Evolutionary conservation across 92 coral and sea anemone species (phyloP), one percentile per base, ranked within the genome.

Genomic region (Anthopleura xanthogrammica): DNA sequence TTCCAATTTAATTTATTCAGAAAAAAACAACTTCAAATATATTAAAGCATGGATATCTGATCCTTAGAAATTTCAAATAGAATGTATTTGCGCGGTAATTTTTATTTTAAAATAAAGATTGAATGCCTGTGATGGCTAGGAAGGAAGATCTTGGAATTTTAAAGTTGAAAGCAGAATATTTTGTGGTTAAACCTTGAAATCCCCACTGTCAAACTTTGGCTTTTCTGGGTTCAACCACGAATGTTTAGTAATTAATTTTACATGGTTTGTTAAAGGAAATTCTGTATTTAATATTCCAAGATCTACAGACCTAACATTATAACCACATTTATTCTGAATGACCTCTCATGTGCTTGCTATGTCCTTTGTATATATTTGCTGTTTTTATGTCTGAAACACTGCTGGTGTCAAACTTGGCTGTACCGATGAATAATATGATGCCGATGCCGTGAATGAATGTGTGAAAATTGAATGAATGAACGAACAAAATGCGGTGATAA

Each of bases 321-420:
- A 29, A 82, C 78, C 68, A 42, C 41, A 83, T 83, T 62, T 88
- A 60, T 66, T 73, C 29, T 86, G 87, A 89, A 79, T 85, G 81
- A 70, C 64, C 88, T 91, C 98, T 93, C 90, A 93, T 89, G 92
- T 87, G 85, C 89, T 91, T 89, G 91, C 97, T 93, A 92, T 93
- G 91, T 93, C 82, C 91, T 89, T 90, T 93, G 92, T 92, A 90
- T 93, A 90, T 93, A 89, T 93, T 89, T 91, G 92, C 98, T 93
- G 83, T 93, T 93, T 93, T 87, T 93, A 93, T 93, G 88, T 85
- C 81, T 68, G 93, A 87, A 85, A 80, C 77, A 60, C 91, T 87
- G 89, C 89, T 86, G 93, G 82, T 83, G 88, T 85, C 85, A 41
- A 81, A 40, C 77, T 42, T 76, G 76, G 89, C 64, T 83, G 85